Evolutionary conservation across 2,113 vertebrate genomes (phyloP), one percentile per base, ranked within the genome.

Genomic region (Etheostoma spectabile): DNA sequence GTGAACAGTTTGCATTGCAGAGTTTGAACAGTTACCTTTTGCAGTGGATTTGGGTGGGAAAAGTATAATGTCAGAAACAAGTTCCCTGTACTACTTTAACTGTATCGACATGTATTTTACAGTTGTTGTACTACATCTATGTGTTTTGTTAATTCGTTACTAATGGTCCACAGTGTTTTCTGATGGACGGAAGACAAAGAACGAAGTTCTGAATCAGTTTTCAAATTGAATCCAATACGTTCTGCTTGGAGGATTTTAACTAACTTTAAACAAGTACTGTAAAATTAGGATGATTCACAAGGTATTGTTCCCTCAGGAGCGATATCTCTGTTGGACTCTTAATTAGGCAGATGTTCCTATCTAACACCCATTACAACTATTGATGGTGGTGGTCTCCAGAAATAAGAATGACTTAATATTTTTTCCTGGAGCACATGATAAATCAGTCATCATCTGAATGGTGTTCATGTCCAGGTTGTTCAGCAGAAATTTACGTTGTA

Each of bases 1-100:
- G 67, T 90, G 91, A 92, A 92, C 42, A 13, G 64, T 72, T 88
- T 89, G 71, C 18, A 77, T 87, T 70, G 75, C 77, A 73, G 66
- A 74, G 64, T 72, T 73, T 66, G 30, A 73, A 27, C 64, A 51
- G 51, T 35, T 77, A 61, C 59, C 27, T 61, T 53, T 61, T 45
- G 59, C 64, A 75, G 24, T 3, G 30, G 45, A 30, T 64, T 80
- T 48, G 19, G 65, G 70, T 46, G 30, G 42, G 33, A 42, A n/a
- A 72, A 64, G 61, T 72, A 33, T 0, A 16, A 73, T 5, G 42
- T 75, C 30, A 60, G 42, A 70, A 18, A 77, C 48, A 84, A 64
- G 63, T 86, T 86, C 19, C 8, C 10, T 48, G 62, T 19, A 55
- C 33, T 65, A 19, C 51, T 73, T 69, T 51, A 59, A 64, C 69